phyloP scores from a whole-genome alignment of 2,113 vertebrate species.

The Perccottus glenii region DNA sequence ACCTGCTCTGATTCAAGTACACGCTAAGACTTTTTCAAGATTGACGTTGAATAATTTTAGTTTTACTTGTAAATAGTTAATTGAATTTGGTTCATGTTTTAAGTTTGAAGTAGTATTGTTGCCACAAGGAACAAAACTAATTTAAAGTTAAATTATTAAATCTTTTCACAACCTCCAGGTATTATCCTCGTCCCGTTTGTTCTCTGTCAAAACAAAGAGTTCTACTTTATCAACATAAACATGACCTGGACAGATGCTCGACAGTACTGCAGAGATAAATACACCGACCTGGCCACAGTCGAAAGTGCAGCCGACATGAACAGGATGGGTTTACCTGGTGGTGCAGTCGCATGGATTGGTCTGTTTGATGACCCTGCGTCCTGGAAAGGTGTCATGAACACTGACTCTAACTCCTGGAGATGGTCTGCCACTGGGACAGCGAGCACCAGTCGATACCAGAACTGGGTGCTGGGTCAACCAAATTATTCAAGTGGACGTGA shows the following conservation, averaged over 20 bases:
- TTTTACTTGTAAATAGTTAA: too few species aligned
- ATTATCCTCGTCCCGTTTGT: background rate
- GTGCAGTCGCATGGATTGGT: background rate
- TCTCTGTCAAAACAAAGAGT: background rate
- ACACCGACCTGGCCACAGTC: slow-evolving; percentile 5
- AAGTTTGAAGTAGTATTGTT: too few species aligned
- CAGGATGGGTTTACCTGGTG: background rate
- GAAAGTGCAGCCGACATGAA: background rate
- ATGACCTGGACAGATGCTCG: background rate
- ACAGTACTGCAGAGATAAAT: background rate
- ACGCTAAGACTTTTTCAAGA: too few species aligned
- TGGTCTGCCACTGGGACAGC: background rate
- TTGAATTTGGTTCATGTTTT: too few species aligned
- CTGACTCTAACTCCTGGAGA: background rate
- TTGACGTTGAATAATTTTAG: too few species aligned
- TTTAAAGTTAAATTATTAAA: background rate
- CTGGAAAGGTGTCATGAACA: background rate
- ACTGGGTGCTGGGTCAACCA: background rate
- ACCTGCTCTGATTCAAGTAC: too few species aligned
- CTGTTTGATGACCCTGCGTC: background rate
- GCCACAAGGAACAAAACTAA: too few species aligned
- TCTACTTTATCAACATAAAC: background rate
- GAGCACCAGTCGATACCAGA: background rate
- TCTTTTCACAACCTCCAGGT: too few species aligned
- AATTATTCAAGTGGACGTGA: background rate